phyloP scores from a whole-genome alignment of 2,113 vertebrate genomes.

The Gadus chalcogrammus region DNA sequence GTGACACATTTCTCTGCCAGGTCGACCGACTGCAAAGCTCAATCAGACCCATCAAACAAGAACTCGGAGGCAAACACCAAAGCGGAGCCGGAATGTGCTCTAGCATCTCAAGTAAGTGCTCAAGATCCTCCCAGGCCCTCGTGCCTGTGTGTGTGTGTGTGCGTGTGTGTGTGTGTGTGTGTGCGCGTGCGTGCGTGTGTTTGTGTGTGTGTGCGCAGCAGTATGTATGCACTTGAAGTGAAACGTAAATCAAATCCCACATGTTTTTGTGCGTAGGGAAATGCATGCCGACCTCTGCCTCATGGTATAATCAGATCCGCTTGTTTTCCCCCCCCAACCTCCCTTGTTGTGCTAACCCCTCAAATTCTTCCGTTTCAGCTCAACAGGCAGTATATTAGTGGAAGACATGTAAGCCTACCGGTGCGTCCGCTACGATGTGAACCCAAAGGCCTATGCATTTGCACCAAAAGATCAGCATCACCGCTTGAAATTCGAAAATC shows the following conservation, averaged over 20 bases:
- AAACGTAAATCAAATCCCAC: too few species aligned
- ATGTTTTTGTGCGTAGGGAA: neutral
- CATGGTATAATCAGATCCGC: neutral
- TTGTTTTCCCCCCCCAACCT: neutral
- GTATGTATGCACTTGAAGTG: too few species aligned
- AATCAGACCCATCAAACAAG: conserved; percentile 78
- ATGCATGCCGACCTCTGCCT: neutral
- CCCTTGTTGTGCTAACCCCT: conserved; percentile 65
- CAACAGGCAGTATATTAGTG: conserved; percentile 80
- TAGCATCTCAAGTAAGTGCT: conserved; percentile 84
- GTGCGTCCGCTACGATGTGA: conserved; percentile 56
- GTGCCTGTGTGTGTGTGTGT: too few species aligned
- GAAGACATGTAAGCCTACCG: conserved; percentile 79
- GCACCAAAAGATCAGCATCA: conserved; percentile 63
- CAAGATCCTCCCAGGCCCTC: neutral
- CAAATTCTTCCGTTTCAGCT: conserved; percentile 78
- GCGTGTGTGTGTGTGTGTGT: too few species aligned
- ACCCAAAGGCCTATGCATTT: conserved; percentile 69
- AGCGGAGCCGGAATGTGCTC: conserved; percentile 81
- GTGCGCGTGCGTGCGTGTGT: too few species aligned
- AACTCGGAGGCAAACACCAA: conserved; percentile 78
- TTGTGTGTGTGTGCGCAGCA: too few species aligned
- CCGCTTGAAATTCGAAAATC: conserved; percentile 36
- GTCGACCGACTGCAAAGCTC: conserved; percentile 86
- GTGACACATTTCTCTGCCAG: conserved; percentile 53